phyloP scores from a whole-genome alignment of 2,797 vertebrate genomes.

The Notolabrus celidotus region DNA sequence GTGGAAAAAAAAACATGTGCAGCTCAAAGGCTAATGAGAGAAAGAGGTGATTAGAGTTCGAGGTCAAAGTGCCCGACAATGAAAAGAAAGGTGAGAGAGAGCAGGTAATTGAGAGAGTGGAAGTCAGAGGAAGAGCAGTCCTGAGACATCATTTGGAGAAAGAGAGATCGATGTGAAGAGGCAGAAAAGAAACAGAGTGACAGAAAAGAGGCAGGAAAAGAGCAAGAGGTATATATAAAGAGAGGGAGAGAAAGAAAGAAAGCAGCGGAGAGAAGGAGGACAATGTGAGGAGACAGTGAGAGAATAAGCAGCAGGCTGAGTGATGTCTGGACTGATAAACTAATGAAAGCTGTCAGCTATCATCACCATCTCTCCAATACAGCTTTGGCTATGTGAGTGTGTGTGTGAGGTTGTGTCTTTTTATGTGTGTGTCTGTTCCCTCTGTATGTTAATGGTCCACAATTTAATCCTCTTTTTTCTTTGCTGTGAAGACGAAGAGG shows the following conservation, averaged over 20 bases:
- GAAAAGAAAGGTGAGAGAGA: conserved; percentile 21
- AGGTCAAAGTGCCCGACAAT: conserved; percentile 23
- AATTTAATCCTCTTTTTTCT: conserved; percentile 32
- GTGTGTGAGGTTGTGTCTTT: conserved; percentile 11
- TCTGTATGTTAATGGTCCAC: conserved; percentile 25
- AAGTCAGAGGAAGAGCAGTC: conserved; percentile 29
- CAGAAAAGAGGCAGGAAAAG: conserved; percentile 40
- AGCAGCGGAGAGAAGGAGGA: conserved; percentile 3
- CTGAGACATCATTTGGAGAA: conserved; percentile 31
- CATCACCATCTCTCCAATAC: conserved; percentile 47
- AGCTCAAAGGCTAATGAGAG: conserved; percentile 52
- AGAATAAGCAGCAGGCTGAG: conserved; percentile 4
- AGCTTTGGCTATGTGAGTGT: neutral
- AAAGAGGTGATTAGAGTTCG: conserved; percentile 50
- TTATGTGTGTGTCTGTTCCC: neutral
- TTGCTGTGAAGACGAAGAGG: conserved; percentile 36
- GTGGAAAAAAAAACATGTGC: conserved; percentile 35
- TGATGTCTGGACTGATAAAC: conserved; percentile 61
- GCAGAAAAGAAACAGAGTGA: conserved; percentile 52
- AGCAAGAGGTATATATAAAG: conserved; percentile 14
- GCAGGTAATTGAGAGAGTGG: conserved; percentile 46
- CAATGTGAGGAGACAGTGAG: conserved; percentile 32
- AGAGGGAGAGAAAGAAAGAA: neutral
- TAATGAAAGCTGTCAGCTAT: conserved; percentile 61
- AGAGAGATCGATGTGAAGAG: conserved; percentile 51